Conservation (phyloP, 2,797 vertebrate genomes). For the Myripristis jacobus region DNA sequence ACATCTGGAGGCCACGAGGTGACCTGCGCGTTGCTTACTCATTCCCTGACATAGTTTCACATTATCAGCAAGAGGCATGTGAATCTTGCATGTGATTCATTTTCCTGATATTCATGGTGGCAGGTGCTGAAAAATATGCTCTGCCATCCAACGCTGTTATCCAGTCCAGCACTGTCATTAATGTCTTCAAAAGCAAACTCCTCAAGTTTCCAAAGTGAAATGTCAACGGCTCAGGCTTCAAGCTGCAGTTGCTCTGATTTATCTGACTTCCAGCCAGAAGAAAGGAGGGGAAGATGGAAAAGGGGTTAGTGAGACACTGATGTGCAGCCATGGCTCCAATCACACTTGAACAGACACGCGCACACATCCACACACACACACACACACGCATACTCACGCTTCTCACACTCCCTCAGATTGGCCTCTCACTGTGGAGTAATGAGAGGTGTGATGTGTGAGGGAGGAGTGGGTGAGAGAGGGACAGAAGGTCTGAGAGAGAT, state of each 20-base stretch:
- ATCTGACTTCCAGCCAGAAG: constrained; percentile 49
- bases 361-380: too few relatives aligned
- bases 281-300: constrained; percentile 52
- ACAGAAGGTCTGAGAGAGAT: constrained; percentile 70
- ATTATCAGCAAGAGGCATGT: background rate
- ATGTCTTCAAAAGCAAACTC: constrained; percentile 11
- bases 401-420: constrained; percentile 62
- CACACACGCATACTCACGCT: constrained; percentile 10
- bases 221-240: constrained; percentile 30
- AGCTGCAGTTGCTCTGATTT: constrained; percentile 34
- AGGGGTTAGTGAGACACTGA: constrained; percentile 54
- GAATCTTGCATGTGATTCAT: background rate
- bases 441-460: constrained; percentile 75
- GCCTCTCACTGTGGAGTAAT: constrained; percentile 69
- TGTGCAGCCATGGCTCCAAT: constrained; percentile 49
- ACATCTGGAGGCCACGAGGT: background rate
- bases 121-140: constrained; percentile 7
- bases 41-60: background rate
- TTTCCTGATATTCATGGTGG: constrained; percentile 16
- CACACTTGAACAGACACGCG: too few relatives aligned
- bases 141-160: constrained; percentile 1
- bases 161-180: background rate
- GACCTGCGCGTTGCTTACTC: background rate
- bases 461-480: constrained; percentile 73
- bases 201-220: constrained; percentile 44